Evolutionary conservation across 2,888 invertebrate species (phyloP), one percentile per base, ranked within the genome.

Genomic region (Hipparchia sbordonii): DNA sequence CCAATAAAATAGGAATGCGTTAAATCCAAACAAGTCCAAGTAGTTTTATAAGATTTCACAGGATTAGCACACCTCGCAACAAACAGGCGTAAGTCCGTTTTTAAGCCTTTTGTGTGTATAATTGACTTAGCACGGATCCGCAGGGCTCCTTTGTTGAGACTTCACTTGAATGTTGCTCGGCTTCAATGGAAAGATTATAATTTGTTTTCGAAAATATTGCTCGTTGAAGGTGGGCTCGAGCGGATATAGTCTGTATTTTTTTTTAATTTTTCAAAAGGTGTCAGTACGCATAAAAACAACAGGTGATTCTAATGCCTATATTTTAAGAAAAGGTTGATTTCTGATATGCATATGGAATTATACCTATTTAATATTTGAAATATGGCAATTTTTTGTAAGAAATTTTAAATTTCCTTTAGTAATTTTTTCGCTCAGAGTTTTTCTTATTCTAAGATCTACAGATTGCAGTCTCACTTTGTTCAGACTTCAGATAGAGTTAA

Each of bases 71-170:
- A 65, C 61, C 71, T 66, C 54, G 13, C 23, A 39, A 74, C 82
- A 89, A 89, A 88, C 84, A 85, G 74, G 78, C 81, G 71, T 82
- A 87, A 86, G 79, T 82, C 82, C 71, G 79, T 82, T 84, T 39
- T 84, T 79, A 72, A 82, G 73, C 72, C 88, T 86, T 86, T 91
- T 91, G 87, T 89, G 71, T 63, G 57, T 60, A 71, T 87, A 88
- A 85, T 87, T 85, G 85, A 82, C 83, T 85, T 84, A 83, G 83
- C 81, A 85, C 81, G 76, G 67, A 77, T 77, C 87, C 86, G 85
- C 86, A 83, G 87, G 89, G 80, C 85, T 84, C 84, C 84, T 76
- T 67, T 73, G 74, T 75, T 68, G 60, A n/a, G n/a, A 23, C 13
- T 39, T 68, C 39, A 52, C 12, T 54, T 57, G 33, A 62, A 70